Evolutionary conservation across 2,113 vertebrate species (phyloP).

Genomic region (Pangasianodon gigas): DNA sequence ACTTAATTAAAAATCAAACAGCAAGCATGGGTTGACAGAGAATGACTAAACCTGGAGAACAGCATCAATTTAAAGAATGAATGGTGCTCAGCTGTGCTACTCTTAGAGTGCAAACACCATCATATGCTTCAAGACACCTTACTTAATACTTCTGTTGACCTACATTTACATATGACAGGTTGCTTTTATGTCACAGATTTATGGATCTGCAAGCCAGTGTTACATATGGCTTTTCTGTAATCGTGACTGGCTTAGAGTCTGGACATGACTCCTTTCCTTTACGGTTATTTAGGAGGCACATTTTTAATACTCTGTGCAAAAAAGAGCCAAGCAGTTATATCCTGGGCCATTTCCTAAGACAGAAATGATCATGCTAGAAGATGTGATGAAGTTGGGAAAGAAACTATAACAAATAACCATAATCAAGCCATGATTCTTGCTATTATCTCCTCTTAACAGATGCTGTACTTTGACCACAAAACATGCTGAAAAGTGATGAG

Average conservation of each 20-base stretch:
- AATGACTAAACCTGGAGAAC: not conserved
- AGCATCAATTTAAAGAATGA: constrained; percentile 28
- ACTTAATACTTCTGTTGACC: constrained; percentile 26
- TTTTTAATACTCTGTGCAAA: constrained; percentile 43
- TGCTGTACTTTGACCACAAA: constrained; percentile 7
- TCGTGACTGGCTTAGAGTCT: not conserved
- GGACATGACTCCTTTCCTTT: constrained; percentile 6
- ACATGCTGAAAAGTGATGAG: not conserved
- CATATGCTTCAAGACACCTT: constrained; percentile 17
- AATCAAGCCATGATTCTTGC: not conserved
- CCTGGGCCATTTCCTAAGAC: constrained; percentile 9
- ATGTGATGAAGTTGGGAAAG: constrained; percentile 14
- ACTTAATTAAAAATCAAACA: constrained; percentile 19
- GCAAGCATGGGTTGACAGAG: not conserved
- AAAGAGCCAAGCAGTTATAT: constrained; percentile 25
- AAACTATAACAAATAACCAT: not conserved
- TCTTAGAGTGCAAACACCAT: constrained; percentile 20
- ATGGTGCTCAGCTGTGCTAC: constrained; percentile 8
- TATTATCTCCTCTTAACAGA: not conserved
- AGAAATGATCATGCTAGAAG: not conserved
- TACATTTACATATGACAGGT: constrained; percentile 19
- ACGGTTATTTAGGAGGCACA: constrained; percentile 43
- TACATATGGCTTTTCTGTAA: constrained; percentile 33
- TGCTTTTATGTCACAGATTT: constrained; percentile 28
- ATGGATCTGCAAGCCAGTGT: constrained; percentile 22